These are phyloP conservation scores for Aegotheles bennettii DNA, from an alignment of 2,113 vertebrate genomes.

Conservation along the genomic window DNA sequence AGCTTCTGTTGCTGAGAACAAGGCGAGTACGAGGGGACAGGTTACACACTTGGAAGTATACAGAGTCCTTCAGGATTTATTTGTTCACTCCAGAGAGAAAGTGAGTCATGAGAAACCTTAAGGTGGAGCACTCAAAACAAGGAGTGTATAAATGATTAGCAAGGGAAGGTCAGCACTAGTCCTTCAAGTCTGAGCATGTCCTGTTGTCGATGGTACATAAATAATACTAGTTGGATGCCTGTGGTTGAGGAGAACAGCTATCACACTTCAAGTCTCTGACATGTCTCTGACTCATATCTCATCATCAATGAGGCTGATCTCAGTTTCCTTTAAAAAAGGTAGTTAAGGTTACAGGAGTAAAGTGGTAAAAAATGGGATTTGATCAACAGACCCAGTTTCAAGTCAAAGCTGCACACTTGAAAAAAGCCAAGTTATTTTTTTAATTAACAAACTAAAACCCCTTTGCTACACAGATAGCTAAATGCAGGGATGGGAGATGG, in stretches of 20 bases:
- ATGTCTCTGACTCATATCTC: background rate
- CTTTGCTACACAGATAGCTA: background rate
- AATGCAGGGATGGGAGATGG: background rate
- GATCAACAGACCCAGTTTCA: background rate
- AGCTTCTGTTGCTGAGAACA: background rate
- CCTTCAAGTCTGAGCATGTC: slow-evolving; percentile 67
- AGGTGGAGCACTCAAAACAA: slow-evolving; percentile 70
- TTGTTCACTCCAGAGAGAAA: slow-evolving; percentile 52
- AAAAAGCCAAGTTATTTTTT: background rate
- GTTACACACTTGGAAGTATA: background rate
- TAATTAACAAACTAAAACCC: background rate
- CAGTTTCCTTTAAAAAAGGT: background rate
- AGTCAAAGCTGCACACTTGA: background rate
- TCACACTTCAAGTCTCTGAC: background rate
- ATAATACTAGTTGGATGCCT: slow-evolving; percentile 38
- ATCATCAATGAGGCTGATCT: background rate
- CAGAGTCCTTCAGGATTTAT: slow-evolving; percentile 11
- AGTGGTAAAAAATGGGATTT: background rate
- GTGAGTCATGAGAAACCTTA: slow-evolving; percentile 71
- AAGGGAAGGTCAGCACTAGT: slow-evolving; percentile 57
- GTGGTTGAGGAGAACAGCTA: slow-evolving; percentile 30
- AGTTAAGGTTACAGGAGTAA: background rate
- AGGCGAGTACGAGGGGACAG: background rate
- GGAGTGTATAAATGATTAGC: slow-evolving; percentile 66
- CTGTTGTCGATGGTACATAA: background rate